These are phyloP conservation scores for Amiota mariae DNA, from an alignment of 2,888 invertebrate species.

Conservation along the genomic window DNA sequence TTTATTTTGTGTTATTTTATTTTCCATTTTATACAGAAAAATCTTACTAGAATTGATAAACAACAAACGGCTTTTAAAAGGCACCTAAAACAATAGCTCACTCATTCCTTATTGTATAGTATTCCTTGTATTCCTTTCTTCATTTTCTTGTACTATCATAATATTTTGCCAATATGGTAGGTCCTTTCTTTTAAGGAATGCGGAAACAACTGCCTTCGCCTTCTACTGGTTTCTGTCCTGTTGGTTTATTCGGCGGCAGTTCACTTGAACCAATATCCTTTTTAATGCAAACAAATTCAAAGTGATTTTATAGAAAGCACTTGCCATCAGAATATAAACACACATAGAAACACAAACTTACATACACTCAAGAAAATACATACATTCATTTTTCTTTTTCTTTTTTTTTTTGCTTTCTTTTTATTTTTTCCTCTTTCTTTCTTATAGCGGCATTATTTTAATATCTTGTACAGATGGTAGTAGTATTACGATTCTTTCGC, in stretches of 20 bases:
- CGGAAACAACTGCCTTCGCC: background rate
- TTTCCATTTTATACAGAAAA: slow-evolving; percentile 26
- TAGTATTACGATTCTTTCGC: slow-evolving; percentile 5
- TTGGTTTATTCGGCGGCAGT: slow-evolving; percentile 31
- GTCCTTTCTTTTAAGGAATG: slow-evolving; percentile 10
- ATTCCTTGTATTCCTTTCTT: no score
- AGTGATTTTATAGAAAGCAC: slow-evolving; percentile 51
- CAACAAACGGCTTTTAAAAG: slow-evolving; percentile 14
- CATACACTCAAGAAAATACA: background rate
- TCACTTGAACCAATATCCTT: slow-evolving; percentile 47
- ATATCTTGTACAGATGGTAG: slow-evolving; percentile 16
- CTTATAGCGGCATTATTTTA: slow-evolving; percentile 23
- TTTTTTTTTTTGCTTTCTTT: no score
- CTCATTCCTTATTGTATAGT: slow-evolving; percentile 58
- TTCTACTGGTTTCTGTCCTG: slow-evolving; percentile 16
- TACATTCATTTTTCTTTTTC: background rate
- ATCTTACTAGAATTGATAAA: background rate
- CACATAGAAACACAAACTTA: slow-evolving; percentile 38
- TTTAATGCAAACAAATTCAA: slow-evolving; percentile 53
- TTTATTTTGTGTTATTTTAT: slow-evolving; percentile 16
- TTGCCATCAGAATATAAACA: slow-evolving; percentile 40
- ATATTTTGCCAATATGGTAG: slow-evolving; percentile 9
- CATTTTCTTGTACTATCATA: slow-evolving; percentile 10
- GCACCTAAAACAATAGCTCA: slow-evolving; percentile 38
- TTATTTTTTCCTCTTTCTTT: slow-evolving; percentile 9